Conservation (phyloP, 2,888 invertebrate genomes). For the Galerucella calmariensis region DNA sequence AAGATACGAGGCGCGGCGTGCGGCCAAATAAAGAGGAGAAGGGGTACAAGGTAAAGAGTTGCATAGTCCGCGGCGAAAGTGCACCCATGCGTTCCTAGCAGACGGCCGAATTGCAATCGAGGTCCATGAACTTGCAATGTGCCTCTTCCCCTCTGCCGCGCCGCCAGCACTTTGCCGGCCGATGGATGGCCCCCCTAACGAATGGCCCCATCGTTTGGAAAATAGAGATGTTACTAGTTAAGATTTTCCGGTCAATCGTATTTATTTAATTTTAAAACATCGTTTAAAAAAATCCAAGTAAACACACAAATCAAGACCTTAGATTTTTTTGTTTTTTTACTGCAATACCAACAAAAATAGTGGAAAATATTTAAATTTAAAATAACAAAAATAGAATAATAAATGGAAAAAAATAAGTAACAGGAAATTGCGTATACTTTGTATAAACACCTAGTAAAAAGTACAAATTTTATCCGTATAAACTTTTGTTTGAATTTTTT, state of each 20-base stretch:
- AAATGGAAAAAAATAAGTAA: no score
- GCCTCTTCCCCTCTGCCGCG: conserved; percentile 38
- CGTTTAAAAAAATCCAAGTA: neutral
- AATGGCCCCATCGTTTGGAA: conserved; percentile 34
- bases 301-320: no score
- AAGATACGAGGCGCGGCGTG: conserved; percentile 22
- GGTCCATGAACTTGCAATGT: conserved; percentile 59
- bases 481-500: neutral
- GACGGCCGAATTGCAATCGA: conserved; percentile 64
- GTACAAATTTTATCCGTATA: no score
- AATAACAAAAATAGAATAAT: no score
- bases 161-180: conserved; percentile 40
- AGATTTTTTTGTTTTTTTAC: no score
- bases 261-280: neutral
- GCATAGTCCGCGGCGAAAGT: conserved; percentile 65
- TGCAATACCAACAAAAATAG: no score
- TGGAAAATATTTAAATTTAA: no score
- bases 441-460: no score
- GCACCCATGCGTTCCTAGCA: conserved; percentile 67
- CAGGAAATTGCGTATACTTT: no score
- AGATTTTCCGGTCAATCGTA: neutral
- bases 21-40: conserved; percentile 24
- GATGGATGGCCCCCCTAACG: conserved; percentile 43
- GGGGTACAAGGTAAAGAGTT: conserved; percentile 57
- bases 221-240: conserved; percentile 7